These are phyloP conservation scores for Strigamia maritima DNA, from an alignment of 2,888 invertebrate genomes.

Conservation along the genomic window DNA sequence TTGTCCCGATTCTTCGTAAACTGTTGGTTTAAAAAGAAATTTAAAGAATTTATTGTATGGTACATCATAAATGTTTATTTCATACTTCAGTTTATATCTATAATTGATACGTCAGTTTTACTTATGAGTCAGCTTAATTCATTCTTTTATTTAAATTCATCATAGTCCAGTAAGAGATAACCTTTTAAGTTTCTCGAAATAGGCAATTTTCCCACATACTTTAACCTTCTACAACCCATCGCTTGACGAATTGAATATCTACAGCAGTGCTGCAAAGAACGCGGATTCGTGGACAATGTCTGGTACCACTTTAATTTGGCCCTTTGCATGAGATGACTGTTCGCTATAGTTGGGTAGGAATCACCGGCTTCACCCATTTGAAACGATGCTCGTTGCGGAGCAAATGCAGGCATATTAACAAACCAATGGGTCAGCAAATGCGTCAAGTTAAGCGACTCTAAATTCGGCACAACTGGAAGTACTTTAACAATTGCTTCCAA, in stretches of 20 bases:
- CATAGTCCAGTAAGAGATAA: slow-evolving; percentile 46
- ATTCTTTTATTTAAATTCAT: slow-evolving; percentile 38
- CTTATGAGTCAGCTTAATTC: no score
- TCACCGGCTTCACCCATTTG: slow-evolving; percentile 10
- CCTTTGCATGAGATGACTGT: slow-evolving; percentile 2
- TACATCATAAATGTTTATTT: no score
- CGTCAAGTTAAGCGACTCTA: slow-evolving; percentile 45
- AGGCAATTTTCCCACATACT: slow-evolving; percentile 47
- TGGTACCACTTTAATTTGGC: slow-evolving; percentile 49
- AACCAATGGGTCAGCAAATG: not conserved
- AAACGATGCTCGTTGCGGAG: not conserved
- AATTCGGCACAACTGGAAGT: slow-evolving; percentile 46
- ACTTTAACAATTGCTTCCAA: slow-evolving; percentile 48
- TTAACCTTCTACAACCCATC: slow-evolving; percentile 46
- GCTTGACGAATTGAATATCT: slow-evolving; percentile 47
- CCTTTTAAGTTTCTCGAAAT: slow-evolving; percentile 48
- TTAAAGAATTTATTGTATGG: no score
- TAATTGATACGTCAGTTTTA: not conserved
- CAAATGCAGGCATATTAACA: not conserved
- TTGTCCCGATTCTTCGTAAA: no score
- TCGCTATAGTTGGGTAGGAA: not conserved
- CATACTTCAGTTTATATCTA: not conserved
- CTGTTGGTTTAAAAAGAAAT: no score
- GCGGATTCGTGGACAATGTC: slow-evolving; percentile 46
- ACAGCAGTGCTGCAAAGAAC: slow-evolving; percentile 50